Evolutionary conservation across 2,113 vertebrate species (phyloP).

Genomic region (Dasyprocta punctata): DNA sequence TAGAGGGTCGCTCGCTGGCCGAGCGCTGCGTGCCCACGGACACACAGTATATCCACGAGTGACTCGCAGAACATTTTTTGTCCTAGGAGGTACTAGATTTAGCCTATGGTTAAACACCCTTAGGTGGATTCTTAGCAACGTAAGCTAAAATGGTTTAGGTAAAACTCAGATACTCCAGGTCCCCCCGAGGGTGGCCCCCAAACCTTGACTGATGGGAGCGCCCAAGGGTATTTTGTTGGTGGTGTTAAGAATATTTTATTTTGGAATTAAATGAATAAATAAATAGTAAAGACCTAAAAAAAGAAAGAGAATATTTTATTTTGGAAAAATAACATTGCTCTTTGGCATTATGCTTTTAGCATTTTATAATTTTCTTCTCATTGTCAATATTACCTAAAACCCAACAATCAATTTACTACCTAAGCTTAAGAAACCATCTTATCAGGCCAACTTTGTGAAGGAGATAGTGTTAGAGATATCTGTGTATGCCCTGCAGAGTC

Average conservation of each 20-base stretch:
- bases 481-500: not conserved
- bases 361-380: not conserved
- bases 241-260: not conserved
- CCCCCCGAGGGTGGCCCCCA: not conserved
- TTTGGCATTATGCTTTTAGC: not conserved
- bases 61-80: not conserved
- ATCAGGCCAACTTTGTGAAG: not conserved
- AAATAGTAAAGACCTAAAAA: too few relatives aligned
- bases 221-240: not conserved
- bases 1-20: not conserved
- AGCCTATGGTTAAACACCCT: not conserved
- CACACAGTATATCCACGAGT: not conserved
- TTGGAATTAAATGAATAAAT: too few relatives aligned
- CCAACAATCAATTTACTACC: not conserved
- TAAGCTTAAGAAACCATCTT: not conserved
- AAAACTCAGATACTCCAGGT: not conserved
- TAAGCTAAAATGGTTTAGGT: not conserved
- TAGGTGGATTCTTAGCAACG: not conserved
- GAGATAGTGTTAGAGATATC: not conserved
- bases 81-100: not conserved
- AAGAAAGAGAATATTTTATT: not conserved
- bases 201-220: not conserved
- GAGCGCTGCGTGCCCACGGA: not conserved
- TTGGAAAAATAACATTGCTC: not conserved
- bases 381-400: not conserved